Evolutionary conservation across 2,888 invertebrate species (phyloP).

Genomic region (Drosophila diplacantha): DNA sequence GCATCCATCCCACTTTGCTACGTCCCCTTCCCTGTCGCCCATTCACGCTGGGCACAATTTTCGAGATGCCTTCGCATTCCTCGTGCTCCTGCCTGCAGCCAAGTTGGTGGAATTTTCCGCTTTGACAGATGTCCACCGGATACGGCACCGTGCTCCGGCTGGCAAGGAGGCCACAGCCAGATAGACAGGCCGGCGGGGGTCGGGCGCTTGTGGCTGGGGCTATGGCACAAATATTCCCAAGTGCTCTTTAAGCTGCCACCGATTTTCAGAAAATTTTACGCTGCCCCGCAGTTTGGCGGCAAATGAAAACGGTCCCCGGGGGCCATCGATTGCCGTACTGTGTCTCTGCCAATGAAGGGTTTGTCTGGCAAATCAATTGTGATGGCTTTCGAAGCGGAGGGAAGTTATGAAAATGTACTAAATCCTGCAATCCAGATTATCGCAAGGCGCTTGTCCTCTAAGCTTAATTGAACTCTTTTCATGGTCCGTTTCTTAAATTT

Average conservation of each 20-base stretch:
- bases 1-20: slow-evolving; percentile 19
- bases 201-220: background rate
- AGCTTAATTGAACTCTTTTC: background rate
- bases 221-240: slow-evolving; percentile 14
- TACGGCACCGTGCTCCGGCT: slow-evolving; percentile 21
- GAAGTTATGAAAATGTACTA: background rate
- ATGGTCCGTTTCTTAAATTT: background rate
- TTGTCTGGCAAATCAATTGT: slow-evolving; percentile 15
- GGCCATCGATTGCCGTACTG: slow-evolving; percentile 24
- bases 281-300: slow-evolving; percentile 11
- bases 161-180: slow-evolving; percentile 16
- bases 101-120: slow-evolving; percentile 48
- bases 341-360: slow-evolving; percentile 9
- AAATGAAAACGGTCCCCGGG: slow-evolving; percentile 14
- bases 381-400: background rate
- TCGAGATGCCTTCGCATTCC: slow-evolving; percentile 16
- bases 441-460: background rate
- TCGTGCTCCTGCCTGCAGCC: slow-evolving; percentile 41
- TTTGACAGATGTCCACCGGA: slow-evolving; percentile 45
- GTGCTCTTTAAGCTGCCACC: slow-evolving; percentile 31
- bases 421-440: background rate
- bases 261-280: slow-evolving; percentile 29
- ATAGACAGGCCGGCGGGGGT: slow-evolving; percentile 14
- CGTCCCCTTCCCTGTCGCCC: background rate
- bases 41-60: slow-evolving; percentile 2